Conservation (phyloP, 2,113 vertebrate species). For the Propithecus coquereli region DNA sequence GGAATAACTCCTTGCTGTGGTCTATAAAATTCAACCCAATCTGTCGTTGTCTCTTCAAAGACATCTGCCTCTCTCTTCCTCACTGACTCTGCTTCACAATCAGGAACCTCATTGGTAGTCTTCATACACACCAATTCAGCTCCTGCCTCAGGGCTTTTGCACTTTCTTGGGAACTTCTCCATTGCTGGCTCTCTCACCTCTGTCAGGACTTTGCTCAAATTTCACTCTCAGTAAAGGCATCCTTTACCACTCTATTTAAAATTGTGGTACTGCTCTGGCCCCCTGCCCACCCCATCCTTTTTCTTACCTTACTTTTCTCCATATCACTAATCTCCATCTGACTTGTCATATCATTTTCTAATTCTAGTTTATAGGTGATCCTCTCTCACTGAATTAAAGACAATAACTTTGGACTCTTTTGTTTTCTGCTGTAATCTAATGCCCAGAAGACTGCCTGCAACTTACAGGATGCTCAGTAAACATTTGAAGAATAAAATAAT, state of each 20-base stretch:
- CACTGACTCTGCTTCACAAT: background rate
- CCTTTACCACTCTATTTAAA: background rate
- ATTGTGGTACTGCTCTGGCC: accelerated
- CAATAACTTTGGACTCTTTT: background rate
- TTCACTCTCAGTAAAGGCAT: background rate
- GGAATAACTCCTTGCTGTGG: background rate
- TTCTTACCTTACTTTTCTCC: background rate
- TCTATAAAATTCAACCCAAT: background rate
- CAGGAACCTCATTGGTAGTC: background rate
- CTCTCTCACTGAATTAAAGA: background rate
- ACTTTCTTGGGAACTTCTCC: background rate
- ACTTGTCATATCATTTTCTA: background rate
- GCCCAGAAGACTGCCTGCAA: background rate
- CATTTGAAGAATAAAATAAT: background rate
- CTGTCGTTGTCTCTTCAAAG: background rate
- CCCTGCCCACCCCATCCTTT: accelerated
- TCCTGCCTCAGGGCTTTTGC: background rate
- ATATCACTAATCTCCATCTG: background rate
- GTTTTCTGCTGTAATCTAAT: background rate
- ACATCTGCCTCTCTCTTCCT: background rate
- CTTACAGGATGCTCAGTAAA: background rate
- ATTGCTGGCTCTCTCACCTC: background rate
- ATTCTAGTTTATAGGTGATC: background rate
- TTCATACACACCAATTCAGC: background rate
- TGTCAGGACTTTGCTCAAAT: background rate